Evolutionary conservation across 37 sponge, comb jelly and placozoan species (phyloP), one percentile per base, ranked within the genome.

Genomic region (Tethya wilhelma): DNA sequence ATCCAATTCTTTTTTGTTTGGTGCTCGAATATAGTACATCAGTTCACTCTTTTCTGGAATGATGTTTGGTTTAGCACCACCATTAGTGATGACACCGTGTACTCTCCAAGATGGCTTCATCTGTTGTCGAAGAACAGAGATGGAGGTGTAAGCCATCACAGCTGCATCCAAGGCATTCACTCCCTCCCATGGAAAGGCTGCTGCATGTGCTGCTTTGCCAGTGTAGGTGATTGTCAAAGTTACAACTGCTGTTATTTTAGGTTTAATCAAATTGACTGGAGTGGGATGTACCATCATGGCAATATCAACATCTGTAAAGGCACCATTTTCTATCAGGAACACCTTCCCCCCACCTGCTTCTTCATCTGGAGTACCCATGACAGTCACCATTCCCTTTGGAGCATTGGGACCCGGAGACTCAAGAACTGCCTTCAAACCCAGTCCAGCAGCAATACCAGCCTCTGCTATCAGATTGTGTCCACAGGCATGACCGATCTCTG

Each of bases 381-480:
- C 84, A 0, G 89, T 93, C 36, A 96, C 68, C 5, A 37, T 73
- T 6, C 91, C 91, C 9, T 67, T 57, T 23, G 59, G 69, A 19
- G 73, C 77, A 41, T 58, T 25, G 31, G 31, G 44, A 36, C 45
- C 65, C 4, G 44, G 11, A n/a, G n/a, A n/a, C 29, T 90, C 84
- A 68, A 96, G 59, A 2, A 83, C 97, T 23, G 87, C 88, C 56
- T 96, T 90, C 56, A 96, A 45, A 6, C 94, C 97, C 41, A 96
- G 39, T 20, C 88, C 96, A 40, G 96, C 96, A 25, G 90, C 96
- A 7, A 89, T 33, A 20, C 96, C 96, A 1, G 92, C 88, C 93
- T 96, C 93, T 63, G 96, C 96, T 71, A 96, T 96, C n/a, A 96
- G 79, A 69, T 96, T 96, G 82, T 96, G 97, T 0, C 97, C 97